Evolutionary conservation across 1,140 invertebrate species (phyloP).

Genomic region (Acromyrmex heyeri): DNA sequence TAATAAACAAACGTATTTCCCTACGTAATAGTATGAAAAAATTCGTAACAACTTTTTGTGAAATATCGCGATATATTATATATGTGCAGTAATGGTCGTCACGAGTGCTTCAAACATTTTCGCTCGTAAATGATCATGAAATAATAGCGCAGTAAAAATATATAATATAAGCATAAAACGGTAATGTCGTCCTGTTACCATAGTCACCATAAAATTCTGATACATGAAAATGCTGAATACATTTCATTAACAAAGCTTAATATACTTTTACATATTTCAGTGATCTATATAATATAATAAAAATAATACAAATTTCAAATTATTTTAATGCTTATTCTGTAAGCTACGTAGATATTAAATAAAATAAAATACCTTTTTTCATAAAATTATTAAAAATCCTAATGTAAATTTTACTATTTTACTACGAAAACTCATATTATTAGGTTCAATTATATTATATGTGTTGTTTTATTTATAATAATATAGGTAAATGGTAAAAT

Average conservation of each 20-base stretch:
- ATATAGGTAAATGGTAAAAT: slow-evolving; percentile 12
- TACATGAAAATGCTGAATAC: slow-evolving; percentile 15
- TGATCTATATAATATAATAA: not conserved
- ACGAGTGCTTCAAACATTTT: slow-evolving; percentile 48
- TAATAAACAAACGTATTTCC: slow-evolving; percentile 26
- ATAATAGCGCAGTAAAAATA: slow-evolving; percentile 53
- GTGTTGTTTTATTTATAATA: not conserved
- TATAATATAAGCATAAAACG: slow-evolving; percentile 30
- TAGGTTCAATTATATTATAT: slow-evolving; percentile 12
- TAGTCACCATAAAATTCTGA: slow-evolving; percentile 29
- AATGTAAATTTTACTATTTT: not conserved
- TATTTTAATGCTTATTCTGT: not conserved
- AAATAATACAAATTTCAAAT: slow-evolving; percentile 16
- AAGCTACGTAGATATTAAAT: not conserved
- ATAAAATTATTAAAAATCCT: not conserved
- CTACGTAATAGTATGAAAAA: slow-evolving; percentile 27
- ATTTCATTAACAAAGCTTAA: slow-evolving; percentile 26
- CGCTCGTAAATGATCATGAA: slow-evolving; percentile 25
- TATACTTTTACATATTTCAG: slow-evolving; percentile 19
- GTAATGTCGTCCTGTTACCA: slow-evolving; percentile 24
- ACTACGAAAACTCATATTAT: not conserved
- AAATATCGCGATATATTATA: slow-evolving; percentile 30
- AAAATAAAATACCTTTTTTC: not conserved
- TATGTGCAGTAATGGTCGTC: slow-evolving; percentile 9
- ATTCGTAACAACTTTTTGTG: slow-evolving; percentile 34